A percentile compares a stretch with the other conserved stretches of the same genome.
Evolutionary conservation across 2,113 vertebrate species (phyloP).

Genomic region (Lichenostomus cassidix): DNA sequence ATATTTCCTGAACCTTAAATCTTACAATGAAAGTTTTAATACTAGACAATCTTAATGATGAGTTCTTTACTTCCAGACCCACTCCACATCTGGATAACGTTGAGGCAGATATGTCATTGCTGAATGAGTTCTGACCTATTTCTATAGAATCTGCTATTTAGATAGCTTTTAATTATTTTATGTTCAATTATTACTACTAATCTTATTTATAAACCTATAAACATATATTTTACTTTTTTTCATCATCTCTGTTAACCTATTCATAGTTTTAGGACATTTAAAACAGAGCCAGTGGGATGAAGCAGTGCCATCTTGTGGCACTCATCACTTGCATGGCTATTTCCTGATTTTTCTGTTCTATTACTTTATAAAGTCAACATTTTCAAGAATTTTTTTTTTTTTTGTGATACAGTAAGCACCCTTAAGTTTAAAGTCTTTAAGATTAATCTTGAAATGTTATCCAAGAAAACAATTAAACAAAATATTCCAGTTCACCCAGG

Average conservation of each 20-base stretch:
- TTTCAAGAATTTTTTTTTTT: not conserved
- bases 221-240: not conserved
- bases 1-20: not conserved
- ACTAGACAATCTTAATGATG: no score
- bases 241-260: not conserved
- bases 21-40: not conserved
- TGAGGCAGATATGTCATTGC: not conserved
- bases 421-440: not conserved
- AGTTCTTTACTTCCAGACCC: not conserved
- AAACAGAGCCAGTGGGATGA: not conserved
- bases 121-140: not conserved
- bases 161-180: not conserved
- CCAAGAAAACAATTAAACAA: not conserved
- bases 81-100: not conserved
- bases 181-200: not conserved
- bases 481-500: not conserved
- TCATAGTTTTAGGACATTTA: not conserved
- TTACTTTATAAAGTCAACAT: not conserved
- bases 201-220: not conserved
- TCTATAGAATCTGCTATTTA: not conserved
- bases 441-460: not conserved
- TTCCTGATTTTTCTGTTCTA: not conserved
- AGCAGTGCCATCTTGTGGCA: conserved; percentile 66
- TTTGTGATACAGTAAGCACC: not conserved
- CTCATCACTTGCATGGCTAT: not conserved